Evolutionary conservation across 2,113 vertebrate species (phyloP).

Genomic region (Suricata suricatta): DNA sequence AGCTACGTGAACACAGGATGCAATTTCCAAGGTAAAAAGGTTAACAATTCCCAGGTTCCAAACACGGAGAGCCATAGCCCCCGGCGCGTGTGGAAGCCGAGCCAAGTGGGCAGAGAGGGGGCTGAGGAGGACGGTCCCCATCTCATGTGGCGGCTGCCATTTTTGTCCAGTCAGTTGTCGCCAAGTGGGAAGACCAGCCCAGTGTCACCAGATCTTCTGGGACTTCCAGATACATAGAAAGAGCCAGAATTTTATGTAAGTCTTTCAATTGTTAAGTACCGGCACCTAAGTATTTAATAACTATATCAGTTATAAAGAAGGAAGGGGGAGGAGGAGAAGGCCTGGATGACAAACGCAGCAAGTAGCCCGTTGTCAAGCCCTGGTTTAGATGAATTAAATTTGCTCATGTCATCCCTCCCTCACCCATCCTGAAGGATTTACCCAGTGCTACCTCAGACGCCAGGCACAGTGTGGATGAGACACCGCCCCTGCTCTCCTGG

Average conservation of each 20-base stretch:
- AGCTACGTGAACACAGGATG: neutral
- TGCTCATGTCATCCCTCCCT: neutral
- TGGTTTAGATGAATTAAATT: neutral
- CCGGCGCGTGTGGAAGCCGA: neutral
- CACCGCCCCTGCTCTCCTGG: neutral
- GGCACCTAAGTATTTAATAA: neutral
- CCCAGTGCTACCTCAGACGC: neutral
- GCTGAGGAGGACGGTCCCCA: neutral
- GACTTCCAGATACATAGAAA: neutral
- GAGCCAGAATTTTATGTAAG: neutral
- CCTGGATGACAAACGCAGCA: neutral
- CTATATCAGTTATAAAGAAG: neutral
- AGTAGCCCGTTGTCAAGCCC: neutral
- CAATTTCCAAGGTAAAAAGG: neutral
- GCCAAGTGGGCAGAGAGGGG: no score
- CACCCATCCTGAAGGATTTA: neutral
- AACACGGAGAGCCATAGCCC: neutral
- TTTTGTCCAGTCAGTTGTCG: neutral
- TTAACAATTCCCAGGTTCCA: neutral
- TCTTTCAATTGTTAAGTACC: neutral
- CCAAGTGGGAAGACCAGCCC: neutral
- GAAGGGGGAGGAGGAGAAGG: neutral
- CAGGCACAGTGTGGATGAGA: neutral
- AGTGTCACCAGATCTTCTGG: neutral
- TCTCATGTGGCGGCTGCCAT: neutral